Base-by-base conservation (phyloP, 2,797 vertebrate species). In the Siniperca scherzeri region DNA sequence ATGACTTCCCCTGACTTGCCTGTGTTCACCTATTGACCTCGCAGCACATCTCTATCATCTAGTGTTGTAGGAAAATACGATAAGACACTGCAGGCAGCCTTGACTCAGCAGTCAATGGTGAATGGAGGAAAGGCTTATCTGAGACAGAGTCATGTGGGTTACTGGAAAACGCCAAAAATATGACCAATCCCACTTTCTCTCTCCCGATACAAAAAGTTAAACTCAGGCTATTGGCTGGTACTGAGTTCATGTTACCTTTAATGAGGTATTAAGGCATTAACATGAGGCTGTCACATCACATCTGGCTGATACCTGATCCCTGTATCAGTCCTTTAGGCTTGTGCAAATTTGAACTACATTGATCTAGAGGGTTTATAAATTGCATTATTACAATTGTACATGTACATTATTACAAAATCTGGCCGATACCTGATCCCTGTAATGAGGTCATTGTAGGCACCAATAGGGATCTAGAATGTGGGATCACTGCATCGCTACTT, bases 1-100 rank as follows among this genome's bases (percentile, higher is more conserved):
- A 17, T 9, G 17, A 59, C 42, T 21, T n/a, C n/a, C 25, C 1
- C 0, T 56, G 55, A 71, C 40, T 61, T n/a, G 9, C 27, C 59
- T 14, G 44, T 16, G 59, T 25, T 79, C 33, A 19, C 80, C 72
- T 80, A 53, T 14, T 78, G 75, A 83, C 79, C 79, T 65, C 59
- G 21, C 59, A 25, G 70, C 55, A 40, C 22, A 57, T 57, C 68
- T 71, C 71, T 57, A 44, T 68, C 48, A 75, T 68, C 44, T 61
- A 1, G 44, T 33, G 9, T 2, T 56, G 30, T 33, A 3, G 13
- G 33, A 40, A 52, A 50, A 36, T n/a, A 42, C 0, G 8, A 55
- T 25, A 57, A 82, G 62, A 66, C 62, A 50, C 53, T 0, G 33
- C 17, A 52, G 22, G 70, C 59, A 60, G 74, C 27, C 44, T 40